Percentiles rank a stretch among this genome's conserved stretches.
These are phyloP conservation scores for Notolabrus celidotus DNA, from an alignment of 2,797 vertebrate species.

Conservation along the genomic window DNA sequence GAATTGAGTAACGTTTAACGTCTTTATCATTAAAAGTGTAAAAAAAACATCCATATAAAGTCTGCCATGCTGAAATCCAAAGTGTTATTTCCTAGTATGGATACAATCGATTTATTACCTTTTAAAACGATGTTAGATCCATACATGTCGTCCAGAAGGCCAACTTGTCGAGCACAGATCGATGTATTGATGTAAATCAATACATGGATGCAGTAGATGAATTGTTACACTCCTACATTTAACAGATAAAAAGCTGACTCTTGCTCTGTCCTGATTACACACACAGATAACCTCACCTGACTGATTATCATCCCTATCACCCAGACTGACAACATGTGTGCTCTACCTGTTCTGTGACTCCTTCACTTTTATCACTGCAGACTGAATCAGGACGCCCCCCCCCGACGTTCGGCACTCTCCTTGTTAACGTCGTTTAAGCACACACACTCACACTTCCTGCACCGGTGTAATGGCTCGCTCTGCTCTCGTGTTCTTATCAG, in stretches of 20 bases:
- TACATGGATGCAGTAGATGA: too few species aligned
- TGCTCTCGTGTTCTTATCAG: conserved; percentile 56
- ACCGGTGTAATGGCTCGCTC: conserved; percentile 36
- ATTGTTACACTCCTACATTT: too few species aligned
- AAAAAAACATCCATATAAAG: too few species aligned
- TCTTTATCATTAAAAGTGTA: too few species aligned
- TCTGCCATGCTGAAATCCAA: too few species aligned
- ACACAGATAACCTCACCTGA: conserved; percentile 46
- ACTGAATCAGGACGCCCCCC: conserved; percentile 27
- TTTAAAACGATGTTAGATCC: too few species aligned
- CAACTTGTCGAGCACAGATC: too few species aligned
- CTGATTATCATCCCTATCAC: conserved; percentile 44
- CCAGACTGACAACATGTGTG: background rate
- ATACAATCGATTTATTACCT: too few species aligned
- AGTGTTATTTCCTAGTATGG: too few species aligned
- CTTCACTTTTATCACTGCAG: conserved; percentile 23
- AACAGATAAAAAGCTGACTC: conserved; percentile 46
- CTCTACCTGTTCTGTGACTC: conserved; percentile 18
- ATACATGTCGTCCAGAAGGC: too few species aligned
- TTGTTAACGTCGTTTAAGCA: conserved; percentile 23
- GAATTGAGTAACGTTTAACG: too few species aligned
- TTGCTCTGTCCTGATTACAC: conserved; percentile 44
- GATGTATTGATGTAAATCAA: too few species aligned
- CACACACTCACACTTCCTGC: conserved; percentile 29
- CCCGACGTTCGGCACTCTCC: conserved; percentile 23